Conservation (phyloP, 2,113 vertebrate genomes). For the Oxyura jamaicensis region DNA sequence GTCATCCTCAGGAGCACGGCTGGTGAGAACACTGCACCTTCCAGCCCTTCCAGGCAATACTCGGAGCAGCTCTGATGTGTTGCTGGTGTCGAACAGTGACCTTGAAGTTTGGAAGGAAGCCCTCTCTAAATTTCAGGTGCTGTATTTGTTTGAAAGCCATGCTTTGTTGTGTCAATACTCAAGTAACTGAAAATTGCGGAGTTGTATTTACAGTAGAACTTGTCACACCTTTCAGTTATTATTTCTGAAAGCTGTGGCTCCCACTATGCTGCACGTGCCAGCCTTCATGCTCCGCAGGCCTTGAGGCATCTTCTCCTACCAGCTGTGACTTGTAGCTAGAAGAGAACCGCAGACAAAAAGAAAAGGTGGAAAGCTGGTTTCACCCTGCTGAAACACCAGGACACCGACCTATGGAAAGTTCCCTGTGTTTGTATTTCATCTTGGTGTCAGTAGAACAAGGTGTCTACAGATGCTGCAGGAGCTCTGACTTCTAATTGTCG, state of each 20-base stretch:
- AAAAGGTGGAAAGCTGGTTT: background rate
- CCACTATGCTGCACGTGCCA: background rate
- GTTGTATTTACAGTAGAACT: background rate
- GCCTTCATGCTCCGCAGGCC: background rate
- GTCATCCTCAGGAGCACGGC: background rate
- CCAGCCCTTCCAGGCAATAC: background rate
- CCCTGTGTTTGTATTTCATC: background rate
- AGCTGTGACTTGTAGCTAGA: background rate
- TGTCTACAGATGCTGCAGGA: background rate
- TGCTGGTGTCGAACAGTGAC: background rate
- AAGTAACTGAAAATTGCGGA: background rate
- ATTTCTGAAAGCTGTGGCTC: background rate
- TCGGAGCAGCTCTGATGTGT: background rate
- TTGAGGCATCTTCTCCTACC: background rate
- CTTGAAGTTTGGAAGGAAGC: constrained; percentile 11
- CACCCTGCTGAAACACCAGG: background rate
- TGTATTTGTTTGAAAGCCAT: background rate
- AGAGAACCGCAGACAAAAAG: background rate
- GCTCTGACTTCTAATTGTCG: background rate
- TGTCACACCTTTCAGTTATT: background rate
- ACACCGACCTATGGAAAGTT: background rate
- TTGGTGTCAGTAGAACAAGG: background rate
- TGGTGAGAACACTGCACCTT: background rate
- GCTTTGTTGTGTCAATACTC: background rate
- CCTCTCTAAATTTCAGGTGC: background rate